A percentile compares a stretch with the other conserved stretches of the same genome.
Evolutionary conservation across 2,888 invertebrate species (phyloP).

Genomic region (Heliconius sara): DNA sequence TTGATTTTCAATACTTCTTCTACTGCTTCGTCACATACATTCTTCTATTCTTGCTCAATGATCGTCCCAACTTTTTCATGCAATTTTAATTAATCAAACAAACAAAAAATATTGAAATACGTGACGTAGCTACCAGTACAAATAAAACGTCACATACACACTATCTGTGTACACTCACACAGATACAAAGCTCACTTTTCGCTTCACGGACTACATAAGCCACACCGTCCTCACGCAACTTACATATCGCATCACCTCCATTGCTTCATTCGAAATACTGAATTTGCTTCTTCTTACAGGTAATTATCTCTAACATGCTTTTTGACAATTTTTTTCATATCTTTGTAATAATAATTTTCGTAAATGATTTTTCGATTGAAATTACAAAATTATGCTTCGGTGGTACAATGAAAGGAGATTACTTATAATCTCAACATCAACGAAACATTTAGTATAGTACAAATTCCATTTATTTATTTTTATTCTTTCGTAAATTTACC

Average conservation of each 20-base stretch:
- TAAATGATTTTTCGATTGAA: too few species aligned
- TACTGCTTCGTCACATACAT: too few species aligned
- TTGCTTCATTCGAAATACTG: constrained; percentile 9
- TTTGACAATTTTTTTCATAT: not conserved
- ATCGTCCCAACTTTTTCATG: too few species aligned
- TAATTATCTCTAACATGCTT: not conserved
- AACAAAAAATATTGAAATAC: too few species aligned
- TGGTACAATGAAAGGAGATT: too few species aligned
- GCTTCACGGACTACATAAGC: not conserved
- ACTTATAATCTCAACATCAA: not conserved
- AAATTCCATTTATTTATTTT: constrained; percentile 19
- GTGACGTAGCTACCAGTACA: too few species aligned
- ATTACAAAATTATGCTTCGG: too few species aligned
- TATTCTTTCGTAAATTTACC: not conserved
- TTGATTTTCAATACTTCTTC: too few species aligned
- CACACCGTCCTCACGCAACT: constrained; percentile 73
- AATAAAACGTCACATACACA: too few species aligned
- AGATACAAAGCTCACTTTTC: not conserved
- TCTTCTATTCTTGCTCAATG: too few species aligned
- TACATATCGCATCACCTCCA: constrained; percentile 68
- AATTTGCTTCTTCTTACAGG: constrained; percentile 17
- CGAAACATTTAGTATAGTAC: constrained; percentile 13
- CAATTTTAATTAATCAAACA: too few species aligned
- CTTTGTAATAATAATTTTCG: not conserved
- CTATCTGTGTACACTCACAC: not conserved